phyloP scores from a whole-genome alignment of 2,113 vertebrate species.

The Campylomormyrus tamandua region DNA sequence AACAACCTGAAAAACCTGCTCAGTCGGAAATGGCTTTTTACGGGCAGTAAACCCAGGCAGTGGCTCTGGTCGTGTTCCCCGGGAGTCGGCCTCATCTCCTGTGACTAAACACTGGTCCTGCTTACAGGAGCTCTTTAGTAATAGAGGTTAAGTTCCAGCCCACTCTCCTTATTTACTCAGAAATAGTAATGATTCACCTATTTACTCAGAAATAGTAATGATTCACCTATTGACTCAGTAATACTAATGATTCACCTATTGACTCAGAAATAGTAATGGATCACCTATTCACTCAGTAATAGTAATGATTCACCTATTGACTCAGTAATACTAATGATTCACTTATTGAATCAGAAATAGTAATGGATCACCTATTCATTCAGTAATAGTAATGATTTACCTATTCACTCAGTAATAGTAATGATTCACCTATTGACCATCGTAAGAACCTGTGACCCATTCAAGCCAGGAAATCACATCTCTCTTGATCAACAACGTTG shows the following conservation, averaged over 20 bases:
- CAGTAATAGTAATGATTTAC: no score
- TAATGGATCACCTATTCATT: no score
- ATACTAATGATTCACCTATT: no score
- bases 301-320: neutral
- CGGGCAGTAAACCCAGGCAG: neutral
- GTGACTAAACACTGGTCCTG: neutral
- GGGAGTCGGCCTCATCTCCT: neutral
- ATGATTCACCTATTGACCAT: neutral
- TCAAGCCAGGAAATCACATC: neutral
- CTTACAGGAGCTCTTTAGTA: neutral
- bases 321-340: no score
- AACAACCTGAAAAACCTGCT: neutral
- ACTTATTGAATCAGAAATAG: no score
- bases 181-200: no score
- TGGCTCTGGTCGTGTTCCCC: neutral
- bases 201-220: no score
- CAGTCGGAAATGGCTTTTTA: neutral
- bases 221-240: no score
- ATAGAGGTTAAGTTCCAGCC: neutral
- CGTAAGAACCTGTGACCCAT: constrained; percentile 15
- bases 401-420: no score
- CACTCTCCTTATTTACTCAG: neutral
- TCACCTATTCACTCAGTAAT: no score
- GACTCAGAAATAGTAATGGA: no score
- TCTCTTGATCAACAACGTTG: neutral